Evolutionary conservation across 1,140 invertebrate genomes (phyloP), one percentile per base, ranked within the genome.

Genomic region (Galendromus occidentalis): DNA sequence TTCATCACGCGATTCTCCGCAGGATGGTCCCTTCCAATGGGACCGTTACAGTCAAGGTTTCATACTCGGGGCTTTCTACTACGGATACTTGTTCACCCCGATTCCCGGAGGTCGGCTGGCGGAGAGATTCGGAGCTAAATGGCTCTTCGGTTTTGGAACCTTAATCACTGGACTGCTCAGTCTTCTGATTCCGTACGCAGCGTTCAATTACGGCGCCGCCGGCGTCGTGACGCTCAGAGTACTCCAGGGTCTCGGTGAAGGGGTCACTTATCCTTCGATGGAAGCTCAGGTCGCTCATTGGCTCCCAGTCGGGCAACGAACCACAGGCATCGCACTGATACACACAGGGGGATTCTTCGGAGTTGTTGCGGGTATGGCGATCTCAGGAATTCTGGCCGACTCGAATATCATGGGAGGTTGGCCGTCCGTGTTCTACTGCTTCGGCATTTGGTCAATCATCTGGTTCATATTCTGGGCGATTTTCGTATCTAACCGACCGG

Each of bases 31-130:
- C 71, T 88, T 89, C 70, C 78, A 79, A 41, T 91, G 87, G 88
- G 80, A 83, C 71, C 81, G 85, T 74, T 79, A 79, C 66, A 85
- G 83, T 17, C 86, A 89, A 75, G 86, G 86, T 59, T 75, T 88
- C 65, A 85, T 91, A 67, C 76, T 91, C 44, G 84, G 84, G 25
- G 82, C 86, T n/a, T 91, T 90, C 73, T 91, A 90, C 73, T 87
- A 84, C 82, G 88, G 88, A 2, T 91, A 90, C 71, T 80, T 88
- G 45, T 75, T 87, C 0, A 86, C 85, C 0, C 84, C 91, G 76
- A 77, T 91, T 51, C 87, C 89, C 0, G 86, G 86, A 42, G 87
- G 84, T 1, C 78, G 84, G 66, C 74, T 89, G 47, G 83, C 86
- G 0, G 86, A 89, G 75, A 73, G 82, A 39, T 81, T 85, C 69